Percentiles rank a stretch among this genome's conserved stretches.
These are phyloP conservation scores for Nilaparvata lugens DNA, from an alignment of 1,140 invertebrate species.

Conservation along the genomic window DNA sequence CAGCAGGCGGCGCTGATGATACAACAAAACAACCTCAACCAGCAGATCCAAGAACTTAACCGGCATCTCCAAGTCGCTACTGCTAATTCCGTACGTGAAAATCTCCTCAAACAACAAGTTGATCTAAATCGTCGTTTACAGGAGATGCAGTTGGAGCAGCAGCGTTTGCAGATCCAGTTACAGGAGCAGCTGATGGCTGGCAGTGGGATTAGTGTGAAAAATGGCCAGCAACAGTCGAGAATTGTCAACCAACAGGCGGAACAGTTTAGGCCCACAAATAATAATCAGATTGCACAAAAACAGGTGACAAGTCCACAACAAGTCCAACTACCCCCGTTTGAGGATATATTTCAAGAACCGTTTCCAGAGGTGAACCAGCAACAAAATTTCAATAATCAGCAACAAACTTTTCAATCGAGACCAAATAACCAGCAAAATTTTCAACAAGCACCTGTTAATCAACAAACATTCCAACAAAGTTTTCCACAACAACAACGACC, in stretches of 20 bases:
- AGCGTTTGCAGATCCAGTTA: conserved; percentile 23
- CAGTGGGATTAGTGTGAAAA: conserved; percentile 4
- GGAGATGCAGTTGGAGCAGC: conserved; percentile 20
- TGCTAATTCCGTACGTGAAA: background rate
- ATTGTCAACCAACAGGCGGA: background rate
- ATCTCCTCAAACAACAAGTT: conserved; percentile 16
- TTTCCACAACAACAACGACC: background rate
- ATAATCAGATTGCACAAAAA: background rate
- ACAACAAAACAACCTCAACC: conserved; percentile 21
- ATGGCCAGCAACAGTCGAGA: conserved; percentile 23
- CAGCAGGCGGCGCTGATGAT: background rate
- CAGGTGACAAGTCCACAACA: background rate
- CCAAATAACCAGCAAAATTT: background rate
- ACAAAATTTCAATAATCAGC: background rate
- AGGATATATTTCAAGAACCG: no score
- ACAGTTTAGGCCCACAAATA: background rate
- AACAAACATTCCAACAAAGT: conserved; percentile 1
- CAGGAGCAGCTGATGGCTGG: conserved; percentile 26
- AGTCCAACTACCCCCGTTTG: no score
- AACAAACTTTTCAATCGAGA: background rate
- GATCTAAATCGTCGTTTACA: conserved; percentile 16
- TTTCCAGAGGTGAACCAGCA: background rate
- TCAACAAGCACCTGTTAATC: background rate
- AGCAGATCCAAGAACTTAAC: conserved; percentile 25
- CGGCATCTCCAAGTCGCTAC: conserved; percentile 19